Evolutionary conservation across 1,140 invertebrate species (phyloP).

Genomic region (Anadara kagoshimensis): DNA sequence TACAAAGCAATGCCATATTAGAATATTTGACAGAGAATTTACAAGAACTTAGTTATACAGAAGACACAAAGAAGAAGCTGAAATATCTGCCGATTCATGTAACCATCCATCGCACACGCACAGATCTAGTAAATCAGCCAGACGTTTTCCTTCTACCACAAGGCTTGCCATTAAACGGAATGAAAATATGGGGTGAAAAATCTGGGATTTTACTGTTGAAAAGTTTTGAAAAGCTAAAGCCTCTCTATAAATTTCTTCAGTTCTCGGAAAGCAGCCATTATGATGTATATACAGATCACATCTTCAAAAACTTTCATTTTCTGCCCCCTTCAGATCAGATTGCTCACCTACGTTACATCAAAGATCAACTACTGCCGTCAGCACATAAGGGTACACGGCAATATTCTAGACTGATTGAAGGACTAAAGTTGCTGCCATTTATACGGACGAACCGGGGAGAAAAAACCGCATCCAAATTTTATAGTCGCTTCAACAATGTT

Average conservation of each 20-base stretch:
- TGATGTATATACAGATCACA: conserved; percentile 41
- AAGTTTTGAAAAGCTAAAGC: neutral
- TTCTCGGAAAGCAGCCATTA: conserved; percentile 6
- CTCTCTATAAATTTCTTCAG: conserved; percentile 25
- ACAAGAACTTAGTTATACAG: too few species aligned
- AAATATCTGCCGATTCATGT: too few species aligned
- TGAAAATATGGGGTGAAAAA: conserved; percentile 26
- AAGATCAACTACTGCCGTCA: neutral
- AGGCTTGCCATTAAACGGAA: conserved; percentile 20
- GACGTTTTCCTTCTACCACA: conserved; percentile 1
- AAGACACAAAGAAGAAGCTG: too few species aligned
- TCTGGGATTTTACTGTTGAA: conserved; percentile 29
- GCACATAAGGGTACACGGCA: too few species aligned
- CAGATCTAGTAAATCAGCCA: neutral
- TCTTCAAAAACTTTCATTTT: conserved; percentile 29
- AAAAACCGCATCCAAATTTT: conserved; percentile 30
- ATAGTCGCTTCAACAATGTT: conserved; percentile 32
- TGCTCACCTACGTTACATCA: conserved; percentile 36
- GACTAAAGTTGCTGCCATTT: conserved; percentile 17
- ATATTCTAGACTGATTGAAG: conserved; percentile 1
- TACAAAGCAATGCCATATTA: too few species aligned
- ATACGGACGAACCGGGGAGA: conserved; percentile 13
- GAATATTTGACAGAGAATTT: too few species aligned
- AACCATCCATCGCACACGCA: neutral
- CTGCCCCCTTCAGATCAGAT: conserved; percentile 17